Conservation (phyloP, 2,113 vertebrate species). For the Mus musculus region GRCm39 chr8:70857501-70858000, state of each 20-base stretch:
- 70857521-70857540: neutral
- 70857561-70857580: neutral
- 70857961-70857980: constrained; percentile 96
- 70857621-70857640: no score
- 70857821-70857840: neutral
- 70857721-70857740: neutral
- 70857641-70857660: neutral
- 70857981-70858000: constrained; percentile 84
- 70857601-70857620: no score
- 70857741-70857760: neutral
- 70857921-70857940: constrained; percentile 97
- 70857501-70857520: neutral
- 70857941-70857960: constrained; percentile 97
- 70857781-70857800: constrained; percentile 6
- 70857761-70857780: neutral
- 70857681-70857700: fast-evolving
- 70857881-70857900: neutral
- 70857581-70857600: no score
- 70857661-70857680: no score
- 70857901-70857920: constrained; percentile 97
- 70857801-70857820: neutral
- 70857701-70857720: neutral
- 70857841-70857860: neutral
- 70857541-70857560: neutral
- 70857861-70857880: no score